These are phyloP conservation scores for Protophormia terraenovae DNA, from an alignment of 2,888 invertebrate species.

Conservation along the genomic window DNA sequence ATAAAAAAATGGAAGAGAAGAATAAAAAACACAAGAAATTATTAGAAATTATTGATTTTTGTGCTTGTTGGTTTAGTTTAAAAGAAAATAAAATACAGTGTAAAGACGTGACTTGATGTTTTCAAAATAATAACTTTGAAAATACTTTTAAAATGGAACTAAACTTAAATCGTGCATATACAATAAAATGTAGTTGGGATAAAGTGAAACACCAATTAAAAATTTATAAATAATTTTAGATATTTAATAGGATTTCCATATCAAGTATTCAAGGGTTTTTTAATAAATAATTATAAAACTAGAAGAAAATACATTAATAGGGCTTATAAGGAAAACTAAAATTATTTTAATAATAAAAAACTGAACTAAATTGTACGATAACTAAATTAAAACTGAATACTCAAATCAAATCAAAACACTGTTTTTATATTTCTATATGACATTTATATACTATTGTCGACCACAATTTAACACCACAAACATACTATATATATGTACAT, in stretches of 20 bases:
- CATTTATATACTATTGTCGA: slow-evolving; percentile 8
- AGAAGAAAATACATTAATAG: too few species aligned
- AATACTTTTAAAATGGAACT: background rate
- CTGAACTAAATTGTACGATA: background rate
- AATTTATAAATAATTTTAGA: too few species aligned
- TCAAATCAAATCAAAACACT: slow-evolving; percentile 11
- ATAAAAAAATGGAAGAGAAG: background rate
- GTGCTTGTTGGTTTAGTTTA: background rate
- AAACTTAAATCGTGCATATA: background rate
- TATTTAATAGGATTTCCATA: too few species aligned
- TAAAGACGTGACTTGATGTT: background rate
- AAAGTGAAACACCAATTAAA: too few species aligned
- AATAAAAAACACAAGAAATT: background rate
- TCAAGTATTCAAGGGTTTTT: too few species aligned
- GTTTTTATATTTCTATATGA: background rate
- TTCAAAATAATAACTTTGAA: background rate
- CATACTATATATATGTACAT: background rate
- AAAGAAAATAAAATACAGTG: slow-evolving; percentile 14
- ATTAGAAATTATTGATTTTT: slow-evolving; percentile 47
- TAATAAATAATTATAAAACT: too few species aligned
- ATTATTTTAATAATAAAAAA: background rate
- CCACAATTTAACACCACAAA: background rate
- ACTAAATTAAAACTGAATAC: background rate
- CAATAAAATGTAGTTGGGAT: too few species aligned
- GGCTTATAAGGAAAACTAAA: too few species aligned